Evolutionary conservation across 1,140 invertebrate species (phyloP).

Genomic region (Mactra quadrangularis): DNA sequence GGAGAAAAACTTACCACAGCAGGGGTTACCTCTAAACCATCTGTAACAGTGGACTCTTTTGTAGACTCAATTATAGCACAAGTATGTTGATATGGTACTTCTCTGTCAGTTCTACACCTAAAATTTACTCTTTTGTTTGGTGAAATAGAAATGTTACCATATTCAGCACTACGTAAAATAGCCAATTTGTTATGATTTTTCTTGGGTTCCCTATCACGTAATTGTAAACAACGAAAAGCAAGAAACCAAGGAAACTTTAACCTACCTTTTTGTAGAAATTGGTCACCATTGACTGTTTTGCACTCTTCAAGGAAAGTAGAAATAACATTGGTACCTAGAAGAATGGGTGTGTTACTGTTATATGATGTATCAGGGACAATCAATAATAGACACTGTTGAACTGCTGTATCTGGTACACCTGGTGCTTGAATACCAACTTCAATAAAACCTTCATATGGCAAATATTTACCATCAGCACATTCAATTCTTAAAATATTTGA

Average conservation of each 20-base stretch:
- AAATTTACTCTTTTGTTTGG: conserved; percentile 22
- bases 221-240: conserved; percentile 13
- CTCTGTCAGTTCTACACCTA: conserved; percentile 17
- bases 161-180: conserved; percentile 13
- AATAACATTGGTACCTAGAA: conserved; percentile 20
- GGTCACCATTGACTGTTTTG: conserved; percentile 20
- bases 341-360: conserved; percentile 4
- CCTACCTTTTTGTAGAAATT: conserved; percentile 15
- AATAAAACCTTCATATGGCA: conserved; percentile 22
- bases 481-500: conserved; percentile 25
- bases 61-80: background rate
- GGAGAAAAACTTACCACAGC: background rate
- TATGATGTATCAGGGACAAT: conserved; percentile 14
- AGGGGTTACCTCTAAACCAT: background rate
- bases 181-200: conserved; percentile 8
- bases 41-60: background rate
- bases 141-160: background rate
- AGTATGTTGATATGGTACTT: background rate
- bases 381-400: conserved; percentile 10
- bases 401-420: conserved; percentile 3
- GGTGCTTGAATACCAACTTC: conserved; percentile 20
- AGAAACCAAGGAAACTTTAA: conserved; percentile 14
- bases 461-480: conserved; percentile 26
- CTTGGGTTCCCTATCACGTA: background rate
- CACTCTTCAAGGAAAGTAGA: conserved; percentile 1